Evolutionary conservation across 2,797 vertebrate species (phyloP), one percentile per base, ranked within the genome.

Genomic region (Lophotriccus pileatus): DNA sequence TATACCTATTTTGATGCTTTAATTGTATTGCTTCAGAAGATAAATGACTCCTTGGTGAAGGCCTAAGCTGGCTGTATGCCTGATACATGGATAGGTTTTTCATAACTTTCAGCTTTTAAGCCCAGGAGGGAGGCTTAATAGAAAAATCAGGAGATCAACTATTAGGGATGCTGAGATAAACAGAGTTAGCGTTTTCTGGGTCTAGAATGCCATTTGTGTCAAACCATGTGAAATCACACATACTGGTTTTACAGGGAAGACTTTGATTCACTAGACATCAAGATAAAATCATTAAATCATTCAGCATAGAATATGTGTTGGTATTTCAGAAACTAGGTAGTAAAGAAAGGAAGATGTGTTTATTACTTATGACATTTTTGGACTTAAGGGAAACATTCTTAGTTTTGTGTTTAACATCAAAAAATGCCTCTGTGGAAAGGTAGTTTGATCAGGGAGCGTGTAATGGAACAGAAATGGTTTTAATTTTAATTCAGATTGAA

Each of bases 331-430:
- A 91, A 68, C 0, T 37, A 25, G 24, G 21, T n/a, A 72, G 14
- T 80, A 52, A 80, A 25, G 7, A 90, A 96, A 60, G 22, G 76
- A 78, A 44, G 2, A 62, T 46, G 18, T 25, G 4, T 67, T 94
- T 91, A 67, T 66, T 90, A 68, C 55, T 83, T 84, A 62, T 46
- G 62, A 79, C 12, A 55, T 39, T 96, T 80, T 96, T 74, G 78
- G 60, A 50, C 52, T 53, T 39, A 52, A 27, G 44, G 47, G 64
- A 84, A 74, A 37, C 20, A 37, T 50, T 56, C n/a, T 94, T 74
- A 66, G 18, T 14, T 89, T 73, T n/a, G 39, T 62, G 27, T 39
- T 93, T 41, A 82, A 74, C 43, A 82, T 92, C 10, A 87, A 67
- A 86, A 95, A 75, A 55, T 32, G 25, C 5, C 37, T 91, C 41